Evolutionary conservation across 1,140 invertebrate genomes (phyloP).

Genomic region (Colletes gigas): DNA sequence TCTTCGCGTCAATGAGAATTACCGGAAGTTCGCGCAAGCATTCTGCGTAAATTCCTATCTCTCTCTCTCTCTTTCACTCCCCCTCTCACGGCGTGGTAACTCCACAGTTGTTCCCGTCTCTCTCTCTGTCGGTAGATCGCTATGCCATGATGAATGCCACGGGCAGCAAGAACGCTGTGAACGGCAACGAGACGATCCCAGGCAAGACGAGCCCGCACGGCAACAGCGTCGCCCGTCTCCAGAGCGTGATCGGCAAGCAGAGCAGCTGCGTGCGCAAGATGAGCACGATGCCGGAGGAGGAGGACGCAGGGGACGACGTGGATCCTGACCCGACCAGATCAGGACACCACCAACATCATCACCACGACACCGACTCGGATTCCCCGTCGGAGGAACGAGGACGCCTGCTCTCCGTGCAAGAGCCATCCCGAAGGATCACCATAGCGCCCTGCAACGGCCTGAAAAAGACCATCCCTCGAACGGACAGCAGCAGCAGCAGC

Average conservation of each 20-base stretch:
- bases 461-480: conserved; percentile 46
- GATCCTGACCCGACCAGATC: conserved; percentile 63
- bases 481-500: conserved; percentile 68
- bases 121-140: conserved; percentile 45
- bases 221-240: conserved; percentile 32
- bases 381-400: conserved; percentile 70
- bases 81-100: neutral
- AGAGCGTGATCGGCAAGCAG: conserved; percentile 47
- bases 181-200: conserved; percentile 27
- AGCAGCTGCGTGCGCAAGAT: conserved; percentile 69
- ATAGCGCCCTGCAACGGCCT: conserved; percentile 51
- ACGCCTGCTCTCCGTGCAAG: conserved; percentile 61
- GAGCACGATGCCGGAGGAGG: conserved; percentile 76
- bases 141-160: conserved; percentile 61
- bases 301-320: conserved; percentile 70
- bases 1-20: conserved; percentile 38
- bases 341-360: conserved; percentile 40
- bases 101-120: neutral
- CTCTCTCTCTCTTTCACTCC: neutral
- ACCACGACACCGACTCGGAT: conserved; percentile 64
- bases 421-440: conserved; percentile 49
- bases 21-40: conserved; percentile 41
- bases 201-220: conserved; percentile 25
- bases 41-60: conserved; percentile 24
- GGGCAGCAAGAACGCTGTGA: conserved; percentile 44